Evolutionary conservation across 2,888 invertebrate species (phyloP).

Genomic region (Lithophane socia): DNA sequence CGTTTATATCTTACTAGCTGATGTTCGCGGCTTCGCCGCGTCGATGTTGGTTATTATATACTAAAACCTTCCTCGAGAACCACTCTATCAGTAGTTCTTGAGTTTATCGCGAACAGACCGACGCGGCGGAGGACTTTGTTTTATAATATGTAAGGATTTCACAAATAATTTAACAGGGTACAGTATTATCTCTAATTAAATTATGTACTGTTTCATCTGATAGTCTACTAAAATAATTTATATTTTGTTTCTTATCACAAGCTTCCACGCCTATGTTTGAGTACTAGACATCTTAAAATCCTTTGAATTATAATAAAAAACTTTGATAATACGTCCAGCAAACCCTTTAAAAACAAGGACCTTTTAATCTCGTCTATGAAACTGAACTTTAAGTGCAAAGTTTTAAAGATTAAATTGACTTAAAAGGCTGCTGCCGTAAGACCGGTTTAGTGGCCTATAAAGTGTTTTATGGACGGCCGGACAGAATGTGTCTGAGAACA

Average conservation of each 20-base stretch:
- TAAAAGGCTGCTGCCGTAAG: constrained; percentile 29
- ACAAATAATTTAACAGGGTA: no score
- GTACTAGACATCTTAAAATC: not conserved
- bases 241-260: not conserved
- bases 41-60: no score
- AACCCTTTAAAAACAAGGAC: constrained; percentile 40
- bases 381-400: not conserved
- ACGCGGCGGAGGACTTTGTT: no score
- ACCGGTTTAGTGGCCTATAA: constrained; percentile 53
- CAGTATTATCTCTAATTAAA: no score
- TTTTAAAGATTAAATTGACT: constrained; percentile 51
- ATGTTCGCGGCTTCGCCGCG: no score
- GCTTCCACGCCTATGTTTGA: not conserved
- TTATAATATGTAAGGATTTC: no score
- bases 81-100: no score
- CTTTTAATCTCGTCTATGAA: constrained; percentile 38
- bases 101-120: no score
- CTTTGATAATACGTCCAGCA: constrained; percentile 35
- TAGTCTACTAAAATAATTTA: not conserved
- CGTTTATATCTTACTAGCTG: no score
- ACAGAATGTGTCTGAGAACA: constrained; percentile 42
- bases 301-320: constrained; percentile 31
- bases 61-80: no score
- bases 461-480: constrained; percentile 53
- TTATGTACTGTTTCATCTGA: not conserved